Evolutionary conservation across 2,888 invertebrate species (phyloP), one percentile per base, ranked within the genome.

Genomic region (Brachypterus glaber): DNA sequence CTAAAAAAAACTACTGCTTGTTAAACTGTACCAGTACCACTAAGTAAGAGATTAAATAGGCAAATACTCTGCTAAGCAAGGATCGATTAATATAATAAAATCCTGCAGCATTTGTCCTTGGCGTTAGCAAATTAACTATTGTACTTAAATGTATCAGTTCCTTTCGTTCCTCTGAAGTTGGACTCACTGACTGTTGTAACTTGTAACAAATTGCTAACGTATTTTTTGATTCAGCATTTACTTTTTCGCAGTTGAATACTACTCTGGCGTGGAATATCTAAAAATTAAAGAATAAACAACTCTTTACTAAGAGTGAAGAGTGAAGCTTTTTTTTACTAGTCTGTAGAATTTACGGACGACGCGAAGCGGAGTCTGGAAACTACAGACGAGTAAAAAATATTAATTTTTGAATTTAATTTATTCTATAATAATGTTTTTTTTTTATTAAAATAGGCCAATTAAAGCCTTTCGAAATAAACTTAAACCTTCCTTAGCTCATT

Each of bases 21-120:
- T 42, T 46, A 21, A 46, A 46, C 31, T 46, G 46, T 13, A 46
- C 38, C n/a, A 46, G 26, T 5, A 46, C 46, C 30, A 46, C 44
- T 9, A 44, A 37, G 37, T 46, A 46, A 7, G 46, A 44, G 18
- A 44, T 40, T 15, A 46, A 16, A 27, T 44, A 41, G 2, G 40
- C 37, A 36, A 46, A 44, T 9, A 46, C 39, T 33, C 46, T 42
- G 14, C 46, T 40, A 24, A 42, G 24, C 15, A 46, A 17, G 21
- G 34, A 35, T 17, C 44, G 30, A 18, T 42, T 39, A 11, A 46
- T 40, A 8, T 21, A 31, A 30, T 46, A 46, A 33, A 44, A 46
- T 7, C 46, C 42, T 17, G 46, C 42, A 3, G 46, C 46, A 13
- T 37, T 39, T 3, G 42, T 46, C 18, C 38, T 37, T 7, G 46